Conservation (phyloP, 2,888 invertebrate species). For the Poecilus cupreus region DNA sequence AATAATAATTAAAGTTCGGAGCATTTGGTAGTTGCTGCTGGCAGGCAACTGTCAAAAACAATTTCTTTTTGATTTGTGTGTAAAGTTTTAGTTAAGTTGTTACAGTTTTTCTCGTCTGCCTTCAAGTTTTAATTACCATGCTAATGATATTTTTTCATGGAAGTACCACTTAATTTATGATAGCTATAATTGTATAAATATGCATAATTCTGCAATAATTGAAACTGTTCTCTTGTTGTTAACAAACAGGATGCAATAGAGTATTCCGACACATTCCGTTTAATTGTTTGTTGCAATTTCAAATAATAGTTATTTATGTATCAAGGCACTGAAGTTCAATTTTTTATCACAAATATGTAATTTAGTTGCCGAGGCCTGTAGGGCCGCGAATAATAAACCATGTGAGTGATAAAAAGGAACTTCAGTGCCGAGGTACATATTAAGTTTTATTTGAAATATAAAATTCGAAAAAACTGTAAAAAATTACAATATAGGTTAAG, state of each 20-base stretch:
- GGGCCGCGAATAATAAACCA: too few species aligned
- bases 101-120: conserved; percentile 28
- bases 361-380: too few species aligned
- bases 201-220: background rate
- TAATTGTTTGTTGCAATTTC: background rate
- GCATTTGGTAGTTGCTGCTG: background rate
- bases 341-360: too few species aligned
- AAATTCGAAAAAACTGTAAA: too few species aligned
- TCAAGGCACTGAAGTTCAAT: too few species aligned
- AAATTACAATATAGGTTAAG: too few species aligned
- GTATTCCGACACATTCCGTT: too few species aligned
- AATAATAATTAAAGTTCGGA: conserved; percentile 31
- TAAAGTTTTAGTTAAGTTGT: conserved; percentile 46
- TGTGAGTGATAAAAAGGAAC: too few species aligned
- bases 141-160: conserved; percentile 27
- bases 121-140: conserved; percentile 41
- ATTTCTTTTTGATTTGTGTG: conserved; percentile 50
- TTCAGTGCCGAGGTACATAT: too few species aligned
- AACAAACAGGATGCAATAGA: background rate
- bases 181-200: background rate
- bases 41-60: conserved; percentile 46
- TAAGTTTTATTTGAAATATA: too few species aligned
- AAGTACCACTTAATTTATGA: conserved; percentile 1
- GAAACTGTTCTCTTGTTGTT: background rate
- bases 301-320: too few species aligned